Evolutionary conservation across 2,797 vertebrate genomes (phyloP).

Genomic region (Thaleichthys pacificus): DNA sequence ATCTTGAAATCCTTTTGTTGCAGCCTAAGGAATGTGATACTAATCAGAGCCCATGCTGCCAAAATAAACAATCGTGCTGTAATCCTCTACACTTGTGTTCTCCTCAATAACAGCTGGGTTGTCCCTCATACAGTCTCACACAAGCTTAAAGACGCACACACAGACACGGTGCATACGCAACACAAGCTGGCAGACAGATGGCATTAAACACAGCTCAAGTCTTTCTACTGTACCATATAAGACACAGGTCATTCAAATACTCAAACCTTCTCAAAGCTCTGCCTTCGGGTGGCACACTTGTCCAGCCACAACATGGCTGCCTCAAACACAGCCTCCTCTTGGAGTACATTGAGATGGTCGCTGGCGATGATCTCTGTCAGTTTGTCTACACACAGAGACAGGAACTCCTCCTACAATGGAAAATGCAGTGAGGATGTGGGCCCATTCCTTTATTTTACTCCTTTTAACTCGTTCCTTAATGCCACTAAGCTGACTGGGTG

Average conservation of each 20-base stretch:
- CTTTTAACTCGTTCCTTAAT: neutral
- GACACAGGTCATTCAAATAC: neutral
- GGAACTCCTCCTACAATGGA: conserved; percentile 75
- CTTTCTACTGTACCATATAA: too few species aligned
- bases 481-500: neutral
- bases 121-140: neutral
- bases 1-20: neutral
- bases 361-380: conserved; percentile 79
- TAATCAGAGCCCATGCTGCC: neutral
- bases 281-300: conserved; percentile 72
- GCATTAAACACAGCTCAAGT: neutral
- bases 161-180: neutral
- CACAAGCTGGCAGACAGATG: neutral
- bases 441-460: neutral
- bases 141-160: neutral
- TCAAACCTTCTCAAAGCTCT: conserved; percentile 80
- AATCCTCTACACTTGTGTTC: conserved; percentile 20
- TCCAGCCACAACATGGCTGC: conserved; percentile 77
- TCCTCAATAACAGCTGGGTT: conserved; percentile 31
- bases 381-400: conserved; percentile 79
- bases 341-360: conserved; percentile 74
- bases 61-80: conserved; percentile 1
- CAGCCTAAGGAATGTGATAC: neutral
- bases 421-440: neutral
- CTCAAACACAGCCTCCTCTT: conserved; percentile 81